Evolutionary conservation across 2,113 vertebrate genomes (phyloP).

Genomic region (Ictalurus punctatus): DNA sequence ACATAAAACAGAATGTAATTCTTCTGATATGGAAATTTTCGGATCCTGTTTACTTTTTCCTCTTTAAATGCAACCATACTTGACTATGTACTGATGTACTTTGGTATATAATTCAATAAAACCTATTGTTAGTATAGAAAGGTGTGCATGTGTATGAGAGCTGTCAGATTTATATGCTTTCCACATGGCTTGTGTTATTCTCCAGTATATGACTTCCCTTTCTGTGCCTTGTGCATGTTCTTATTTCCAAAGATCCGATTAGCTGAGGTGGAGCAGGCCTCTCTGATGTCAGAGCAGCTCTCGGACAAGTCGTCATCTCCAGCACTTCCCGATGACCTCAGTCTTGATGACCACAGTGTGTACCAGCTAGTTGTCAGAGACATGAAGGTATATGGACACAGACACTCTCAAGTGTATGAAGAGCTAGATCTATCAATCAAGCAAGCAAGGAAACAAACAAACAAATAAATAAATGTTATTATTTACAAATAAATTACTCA

Average conservation of each 20-base stretch:
- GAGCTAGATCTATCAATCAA: not conserved
- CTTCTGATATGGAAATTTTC: not conserved
- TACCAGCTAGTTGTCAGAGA: slow-evolving; percentile 79
- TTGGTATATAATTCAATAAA: not conserved
- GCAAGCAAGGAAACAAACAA: not conserved
- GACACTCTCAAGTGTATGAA: not conserved
- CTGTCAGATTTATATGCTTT: not conserved
- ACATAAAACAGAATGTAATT: not conserved
- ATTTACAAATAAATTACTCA: not conserved
- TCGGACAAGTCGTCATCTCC: slow-evolving; percentile 93
- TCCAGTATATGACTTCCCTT: not conserved
- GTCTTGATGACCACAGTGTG: slow-evolving; percentile 81
- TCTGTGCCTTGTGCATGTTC: not conserved
- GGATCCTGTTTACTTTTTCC: not conserved
- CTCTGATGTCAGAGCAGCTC: slow-evolving; percentile 84
- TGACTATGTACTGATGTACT: not conserved
- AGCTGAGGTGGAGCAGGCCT: slow-evolving; percentile 93
- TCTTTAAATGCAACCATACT: not conserved
- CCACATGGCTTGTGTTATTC: not conserved
- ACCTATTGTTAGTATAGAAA: not conserved
- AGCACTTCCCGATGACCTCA: slow-evolving; percentile 88
- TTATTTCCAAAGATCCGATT: slow-evolving; percentile 79
- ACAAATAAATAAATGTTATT: not conserved
- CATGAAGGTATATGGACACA: slow-evolving; percentile 62
- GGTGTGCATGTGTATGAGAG: not conserved